A percentile compares a stretch with the other conserved stretches of the same genome.
These are phyloP conservation scores for Leucoptera coffeella DNA, from an alignment of 2,888 invertebrate genomes.

Conservation along the genomic window DNA sequence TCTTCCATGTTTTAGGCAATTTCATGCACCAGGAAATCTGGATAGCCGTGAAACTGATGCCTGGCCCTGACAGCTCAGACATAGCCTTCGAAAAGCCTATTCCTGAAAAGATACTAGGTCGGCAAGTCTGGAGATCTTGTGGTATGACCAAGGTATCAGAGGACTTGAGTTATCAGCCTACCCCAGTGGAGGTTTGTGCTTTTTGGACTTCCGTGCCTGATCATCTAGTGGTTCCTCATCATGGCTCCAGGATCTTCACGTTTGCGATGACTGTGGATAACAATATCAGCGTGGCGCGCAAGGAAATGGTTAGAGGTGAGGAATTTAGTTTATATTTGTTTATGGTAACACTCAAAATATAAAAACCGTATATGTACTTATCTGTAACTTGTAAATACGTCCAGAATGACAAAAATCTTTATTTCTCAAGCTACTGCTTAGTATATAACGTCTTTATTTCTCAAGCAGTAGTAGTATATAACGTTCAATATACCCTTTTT, in stretches of 20 bases:
- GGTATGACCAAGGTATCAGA: constrained; percentile 33
- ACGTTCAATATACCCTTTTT: no score
- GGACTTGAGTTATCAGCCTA: constrained; percentile 25
- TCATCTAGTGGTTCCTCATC: constrained; percentile 36
- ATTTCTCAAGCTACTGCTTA: no score
- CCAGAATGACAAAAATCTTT: no score
- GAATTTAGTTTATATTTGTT: not conserved
- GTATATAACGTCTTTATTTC: no score
- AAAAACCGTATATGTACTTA: no score
- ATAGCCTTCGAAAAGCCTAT: constrained; percentile 26
- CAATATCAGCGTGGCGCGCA: constrained; percentile 32
- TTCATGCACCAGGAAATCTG: constrained; percentile 36
- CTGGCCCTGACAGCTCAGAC: constrained; percentile 30
- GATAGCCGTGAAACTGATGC: constrained; percentile 34
- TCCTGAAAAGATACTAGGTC: constrained; percentile 26
- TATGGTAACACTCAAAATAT: no score
- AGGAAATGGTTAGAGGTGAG: constrained; percentile 30
- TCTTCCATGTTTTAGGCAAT: constrained; percentile 33
- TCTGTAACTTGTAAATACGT: no score
- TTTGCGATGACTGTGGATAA: constrained; percentile 50
- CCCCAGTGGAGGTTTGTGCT: constrained; percentile 28
- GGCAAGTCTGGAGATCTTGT: constrained; percentile 29
- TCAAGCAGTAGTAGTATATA: no score
- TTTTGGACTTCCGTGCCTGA: constrained; percentile 45
- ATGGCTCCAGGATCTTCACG: constrained; percentile 36